Percentiles rank a stretch among this genome's conserved stretches.
These are phyloP conservation scores for Phaetusa simplex DNA, from an alignment of 2,113 vertebrate species.

Conservation along the genomic window DNA sequence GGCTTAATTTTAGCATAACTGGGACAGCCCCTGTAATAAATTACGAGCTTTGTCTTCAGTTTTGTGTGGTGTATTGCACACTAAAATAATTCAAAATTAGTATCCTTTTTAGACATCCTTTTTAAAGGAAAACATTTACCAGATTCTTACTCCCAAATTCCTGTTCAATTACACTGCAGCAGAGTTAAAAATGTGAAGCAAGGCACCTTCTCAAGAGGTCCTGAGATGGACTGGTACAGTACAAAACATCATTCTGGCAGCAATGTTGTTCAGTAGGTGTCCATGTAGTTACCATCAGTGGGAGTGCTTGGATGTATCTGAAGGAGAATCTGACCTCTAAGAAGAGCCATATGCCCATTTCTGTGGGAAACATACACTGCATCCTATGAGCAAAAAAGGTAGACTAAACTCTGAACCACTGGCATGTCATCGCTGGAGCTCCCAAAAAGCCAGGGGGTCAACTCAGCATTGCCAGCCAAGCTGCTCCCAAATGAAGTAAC, in stretches of 20 bases:
- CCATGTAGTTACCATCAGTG: background rate
- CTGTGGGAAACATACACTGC: background rate
- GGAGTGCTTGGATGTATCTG: background rate
- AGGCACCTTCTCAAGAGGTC: background rate
- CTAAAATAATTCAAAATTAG: background rate
- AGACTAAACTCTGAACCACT: background rate
- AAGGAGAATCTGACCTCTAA: background rate
- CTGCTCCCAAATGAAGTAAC: background rate
- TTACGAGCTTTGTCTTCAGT: background rate
- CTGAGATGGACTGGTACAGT: accelerated
- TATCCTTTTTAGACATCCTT: background rate
- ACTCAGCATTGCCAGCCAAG: background rate
- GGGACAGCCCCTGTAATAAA: background rate
- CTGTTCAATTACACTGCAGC: background rate
- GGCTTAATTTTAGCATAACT: background rate
- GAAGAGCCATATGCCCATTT: background rate
- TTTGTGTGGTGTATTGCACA: background rate
- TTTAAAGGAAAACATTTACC: background rate
- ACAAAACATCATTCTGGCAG: background rate
- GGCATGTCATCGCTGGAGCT: background rate
- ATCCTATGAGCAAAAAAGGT: background rate
- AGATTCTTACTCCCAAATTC: background rate
- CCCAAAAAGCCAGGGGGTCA: background rate
- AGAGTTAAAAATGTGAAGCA: background rate
- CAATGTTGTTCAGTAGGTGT: background rate